A percentile compares a stretch with the other conserved stretches of the same genome.
Conservation (phyloP, 2,888 invertebrate species). For the Ectemnius cavifrons region DNA sequence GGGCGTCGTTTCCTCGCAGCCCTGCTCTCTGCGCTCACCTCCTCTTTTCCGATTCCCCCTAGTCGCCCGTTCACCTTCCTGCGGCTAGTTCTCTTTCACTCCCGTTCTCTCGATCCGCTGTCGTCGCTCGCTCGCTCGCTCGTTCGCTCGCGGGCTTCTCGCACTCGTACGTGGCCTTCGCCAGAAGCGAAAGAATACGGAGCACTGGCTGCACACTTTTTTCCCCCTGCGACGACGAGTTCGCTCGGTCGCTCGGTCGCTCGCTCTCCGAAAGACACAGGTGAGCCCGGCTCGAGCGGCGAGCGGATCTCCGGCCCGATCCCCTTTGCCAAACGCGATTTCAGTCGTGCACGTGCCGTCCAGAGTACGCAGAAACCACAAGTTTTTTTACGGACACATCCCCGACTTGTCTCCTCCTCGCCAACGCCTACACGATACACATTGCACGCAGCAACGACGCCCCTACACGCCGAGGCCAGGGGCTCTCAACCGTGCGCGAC, state of each 20-base stretch:
- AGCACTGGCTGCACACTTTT: constrained; percentile 50
- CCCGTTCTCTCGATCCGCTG: constrained; percentile 15
- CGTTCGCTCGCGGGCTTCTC: constrained; percentile 9
- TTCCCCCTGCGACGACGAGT: constrained; percentile 8
- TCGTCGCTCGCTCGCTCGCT: constrained; percentile 11
- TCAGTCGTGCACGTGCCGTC: constrained; percentile 52
- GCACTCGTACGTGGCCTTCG: constrained; percentile 40
- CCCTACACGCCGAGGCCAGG: constrained; percentile 67
- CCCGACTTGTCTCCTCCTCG: constrained; percentile 67
- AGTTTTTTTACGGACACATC: constrained; percentile 62
- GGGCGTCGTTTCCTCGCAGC: constrained; percentile 49
- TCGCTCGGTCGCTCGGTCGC: constrained; percentile 3
- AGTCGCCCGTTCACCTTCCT: constrained; percentile 14
- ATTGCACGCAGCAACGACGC: constrained; percentile 73
- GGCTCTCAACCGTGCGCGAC: constrained; percentile 53
- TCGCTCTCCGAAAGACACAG: neutral
- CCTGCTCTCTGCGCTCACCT: neutral
- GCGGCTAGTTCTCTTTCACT: constrained; percentile 12
- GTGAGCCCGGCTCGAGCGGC: constrained; percentile 4
- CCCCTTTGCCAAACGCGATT: constrained; percentile 35
- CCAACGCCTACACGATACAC: constrained; percentile 77
- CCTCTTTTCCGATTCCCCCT: neutral
- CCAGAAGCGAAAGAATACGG: constrained; percentile 45
- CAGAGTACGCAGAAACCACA: constrained; percentile 57
- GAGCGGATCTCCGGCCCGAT: neutral